These are phyloP conservation scores for Trachelus stipa DNA, from an alignment of 2,888 invertebrate genomes.

Conservation along the genomic window DNA sequence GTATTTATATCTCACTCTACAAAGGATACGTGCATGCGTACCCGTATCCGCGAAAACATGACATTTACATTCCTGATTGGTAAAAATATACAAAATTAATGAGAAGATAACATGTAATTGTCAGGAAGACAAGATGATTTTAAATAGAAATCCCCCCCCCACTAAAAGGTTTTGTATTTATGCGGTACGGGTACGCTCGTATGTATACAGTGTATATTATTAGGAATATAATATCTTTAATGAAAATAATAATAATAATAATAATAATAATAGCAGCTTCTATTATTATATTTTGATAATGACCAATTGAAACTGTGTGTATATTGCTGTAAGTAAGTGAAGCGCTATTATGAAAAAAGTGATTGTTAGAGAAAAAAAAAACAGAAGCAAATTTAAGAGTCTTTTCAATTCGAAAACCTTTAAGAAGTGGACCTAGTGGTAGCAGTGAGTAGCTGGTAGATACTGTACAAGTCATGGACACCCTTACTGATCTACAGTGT, in stretches of 20 bases:
- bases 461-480: background rate
- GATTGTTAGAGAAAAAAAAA: background rate
- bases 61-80: background rate
- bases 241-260: background rate
- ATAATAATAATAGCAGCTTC: conserved; percentile 15
- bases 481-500: background rate
- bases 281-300: conserved; percentile 26
- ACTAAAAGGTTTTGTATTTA: background rate
- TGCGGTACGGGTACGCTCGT: background rate
- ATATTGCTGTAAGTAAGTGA: conserved; percentile 17
- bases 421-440: background rate
- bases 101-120: background rate
- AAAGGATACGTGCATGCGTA: background rate
- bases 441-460: background rate
- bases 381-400: background rate
- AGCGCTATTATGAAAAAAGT: conserved; percentile 12
- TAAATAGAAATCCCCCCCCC: too few species aligned
- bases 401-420: background rate
- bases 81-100: too few species aligned
- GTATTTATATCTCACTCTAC: background rate
- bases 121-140: background rate
- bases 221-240: background rate
- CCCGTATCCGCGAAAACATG: background rate
- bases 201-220: background rate
- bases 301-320: conserved; percentile 23